Conservation (phyloP, 1,140 invertebrate genomes). For the Spodoptera litura region DNA sequence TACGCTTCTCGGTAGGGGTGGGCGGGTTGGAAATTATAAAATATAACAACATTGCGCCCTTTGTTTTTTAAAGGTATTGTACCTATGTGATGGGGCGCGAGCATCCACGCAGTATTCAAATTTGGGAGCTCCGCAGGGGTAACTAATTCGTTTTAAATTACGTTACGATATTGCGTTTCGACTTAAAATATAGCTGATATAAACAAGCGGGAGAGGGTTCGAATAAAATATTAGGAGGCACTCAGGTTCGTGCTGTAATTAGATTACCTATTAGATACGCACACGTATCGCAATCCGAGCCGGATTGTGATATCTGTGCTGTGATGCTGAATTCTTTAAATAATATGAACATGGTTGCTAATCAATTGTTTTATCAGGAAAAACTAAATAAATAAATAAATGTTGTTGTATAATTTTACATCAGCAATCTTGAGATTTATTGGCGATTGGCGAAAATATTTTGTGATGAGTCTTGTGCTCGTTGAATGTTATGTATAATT, state of each 20-base stretch:
- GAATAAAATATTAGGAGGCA: slow-evolving; percentile 70
- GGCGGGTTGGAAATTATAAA: slow-evolving; percentile 78
- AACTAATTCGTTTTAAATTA: slow-evolving; percentile 85
- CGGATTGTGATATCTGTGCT: neutral
- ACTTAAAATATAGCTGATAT: slow-evolving; percentile 80
- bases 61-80: slow-evolving; percentile 79
- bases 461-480: too few species aligned
- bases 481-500: neutral
- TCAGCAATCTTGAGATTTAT: neutral
- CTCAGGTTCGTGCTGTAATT: slow-evolving; percentile 63
- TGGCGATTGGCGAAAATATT: too few species aligned
- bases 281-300: slow-evolving; percentile 43
- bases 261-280: slow-evolving; percentile 64
- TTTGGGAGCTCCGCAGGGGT: slow-evolving; percentile 74
- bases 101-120: slow-evolving; percentile 79
- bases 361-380: neutral
- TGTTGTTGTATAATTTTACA: neutral
- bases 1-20: slow-evolving; percentile 53
- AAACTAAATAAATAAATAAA: neutral
- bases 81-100: slow-evolving; percentile 73
- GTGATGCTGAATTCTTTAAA: slow-evolving; percentile 3
- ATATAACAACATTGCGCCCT: slow-evolving; percentile 75
- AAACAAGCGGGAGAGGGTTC: slow-evolving; percentile 76
- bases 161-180: slow-evolving; percentile 82
- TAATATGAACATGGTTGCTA: neutral